phyloP scores from a whole-genome alignment of 2,797 vertebrate genomes.

The Myiotriccus ornatus region DNA sequence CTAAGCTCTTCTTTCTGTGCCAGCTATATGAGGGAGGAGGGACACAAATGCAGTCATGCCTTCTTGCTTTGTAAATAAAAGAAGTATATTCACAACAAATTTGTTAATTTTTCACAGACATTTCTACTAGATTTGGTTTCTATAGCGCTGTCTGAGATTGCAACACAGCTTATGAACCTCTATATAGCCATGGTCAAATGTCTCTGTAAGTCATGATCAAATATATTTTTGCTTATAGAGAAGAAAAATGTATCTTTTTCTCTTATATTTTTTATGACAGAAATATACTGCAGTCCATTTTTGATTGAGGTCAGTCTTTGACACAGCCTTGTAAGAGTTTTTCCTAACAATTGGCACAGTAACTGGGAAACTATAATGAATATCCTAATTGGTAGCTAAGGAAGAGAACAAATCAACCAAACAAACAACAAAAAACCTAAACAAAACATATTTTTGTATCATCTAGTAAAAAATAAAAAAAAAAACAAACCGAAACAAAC shows the following conservation, averaged over 20 bases:
- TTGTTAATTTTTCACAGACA: rapidly evolving
- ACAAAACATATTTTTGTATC: background rate
- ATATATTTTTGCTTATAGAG: background rate
- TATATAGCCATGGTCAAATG: background rate
- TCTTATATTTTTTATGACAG: background rate
- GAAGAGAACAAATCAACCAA: background rate
- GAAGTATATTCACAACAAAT: background rate
- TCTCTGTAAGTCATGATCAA: background rate
- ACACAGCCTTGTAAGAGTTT: background rate
- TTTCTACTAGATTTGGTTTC: background rate
- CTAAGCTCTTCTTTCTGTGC: background rate
- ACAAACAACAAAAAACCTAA: too few species aligned
- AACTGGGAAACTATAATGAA: background rate
- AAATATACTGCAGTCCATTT: background rate
- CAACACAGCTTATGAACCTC: background rate
- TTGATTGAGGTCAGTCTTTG: background rate
- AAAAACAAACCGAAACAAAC: too few species aligned
- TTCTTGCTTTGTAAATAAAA: background rate
- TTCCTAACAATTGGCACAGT: background rate
- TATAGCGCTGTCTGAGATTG: background rate
- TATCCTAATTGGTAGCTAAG: background rate
- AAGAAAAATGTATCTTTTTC: background rate
- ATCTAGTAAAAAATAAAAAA: background rate
- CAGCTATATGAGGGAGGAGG: background rate
- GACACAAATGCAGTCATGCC: background rate